phyloP scores from a whole-genome alignment of 1,140 invertebrate genomes.

The Calephelis nemesis region DNA sequence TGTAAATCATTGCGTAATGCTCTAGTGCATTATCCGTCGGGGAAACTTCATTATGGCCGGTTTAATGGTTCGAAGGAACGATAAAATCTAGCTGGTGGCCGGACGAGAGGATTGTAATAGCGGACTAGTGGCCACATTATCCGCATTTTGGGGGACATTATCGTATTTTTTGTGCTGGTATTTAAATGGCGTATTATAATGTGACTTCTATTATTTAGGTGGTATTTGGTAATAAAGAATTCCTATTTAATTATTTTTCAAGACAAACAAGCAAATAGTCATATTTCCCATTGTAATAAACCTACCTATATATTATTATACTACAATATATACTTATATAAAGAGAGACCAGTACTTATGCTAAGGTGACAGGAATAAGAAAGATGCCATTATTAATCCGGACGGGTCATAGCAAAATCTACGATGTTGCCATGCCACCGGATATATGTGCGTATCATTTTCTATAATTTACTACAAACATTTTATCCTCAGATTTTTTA shows the following conservation, averaged over 20 bases:
- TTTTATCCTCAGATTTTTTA: too few species aligned
- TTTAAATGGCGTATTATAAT: conserved; percentile 22
- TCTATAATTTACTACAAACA: too few species aligned
- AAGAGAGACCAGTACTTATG: too few species aligned
- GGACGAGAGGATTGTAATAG: conserved; percentile 27
- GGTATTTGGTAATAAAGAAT: background rate
- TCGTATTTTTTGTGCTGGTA: conserved; percentile 21
- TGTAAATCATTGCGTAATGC: conserved; percentile 77
- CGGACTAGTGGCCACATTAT: conserved; percentile 21
- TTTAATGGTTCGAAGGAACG: conserved; percentile 75
- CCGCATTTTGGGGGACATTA: conserved; percentile 17
- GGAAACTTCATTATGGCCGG: conserved; percentile 77
- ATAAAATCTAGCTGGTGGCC: conserved; percentile 70
- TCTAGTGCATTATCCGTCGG: conserved; percentile 69
- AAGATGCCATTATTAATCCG: too few species aligned
- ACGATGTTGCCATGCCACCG: too few species aligned
- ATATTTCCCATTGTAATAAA: too few species aligned
- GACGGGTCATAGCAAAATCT: too few species aligned
- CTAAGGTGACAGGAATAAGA: too few species aligned
- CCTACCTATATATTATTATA: too few species aligned
- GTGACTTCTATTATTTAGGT: conserved; percentile 11
- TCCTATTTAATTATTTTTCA: background rate
- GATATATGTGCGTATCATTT: too few species aligned
- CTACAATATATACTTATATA: too few species aligned
- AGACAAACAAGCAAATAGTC: background rate